Conservation (phyloP, 2,113 vertebrate genomes). For the Mesoclemmys tuberculata region DNA sequence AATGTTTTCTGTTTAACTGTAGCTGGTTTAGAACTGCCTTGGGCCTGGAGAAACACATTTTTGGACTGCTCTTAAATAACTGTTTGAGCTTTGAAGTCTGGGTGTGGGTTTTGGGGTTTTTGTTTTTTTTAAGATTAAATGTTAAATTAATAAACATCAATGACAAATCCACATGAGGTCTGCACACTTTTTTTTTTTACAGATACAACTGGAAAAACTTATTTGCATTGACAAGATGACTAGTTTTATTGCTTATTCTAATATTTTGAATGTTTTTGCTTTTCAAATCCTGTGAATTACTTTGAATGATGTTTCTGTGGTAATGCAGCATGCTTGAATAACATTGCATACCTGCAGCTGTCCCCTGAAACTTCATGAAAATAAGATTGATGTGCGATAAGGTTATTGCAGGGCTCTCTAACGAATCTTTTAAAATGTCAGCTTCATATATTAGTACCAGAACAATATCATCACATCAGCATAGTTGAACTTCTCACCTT, state of each 20-base stretch:
- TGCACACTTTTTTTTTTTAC: neutral
- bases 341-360: neutral
- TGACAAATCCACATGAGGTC: slow-evolving; percentile 53
- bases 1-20: slow-evolving; percentile 72
- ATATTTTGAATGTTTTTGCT: neutral
- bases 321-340: neutral
- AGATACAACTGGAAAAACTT: slow-evolving; percentile 46
- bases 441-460: neutral
- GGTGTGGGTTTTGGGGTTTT: neutral
- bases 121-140: slow-evolving; percentile 65
- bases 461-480: slow-evolving; percentile 46
- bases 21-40: slow-evolving; percentile 75
- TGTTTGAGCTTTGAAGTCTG: slow-evolving; percentile 71
- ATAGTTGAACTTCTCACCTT: slow-evolving; percentile 33
- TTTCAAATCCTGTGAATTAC: neutral
- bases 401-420: slow-evolving; percentile 20
- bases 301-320: neutral
- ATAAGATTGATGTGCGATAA: neutral
- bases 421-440: neutral
- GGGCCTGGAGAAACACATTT: slow-evolving; percentile 75
- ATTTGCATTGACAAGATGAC: slow-evolving; percentile 64
- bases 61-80: slow-evolving; percentile 76
- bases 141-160: slow-evolving; percentile 76
- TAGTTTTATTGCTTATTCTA: slow-evolving; percentile 41
- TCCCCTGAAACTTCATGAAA: neutral